Evolutionary conservation across 1,140 invertebrate genomes (phyloP), one percentile per base, ranked within the genome.

Genomic region (Zeugodacus cucurbitae): DNA sequence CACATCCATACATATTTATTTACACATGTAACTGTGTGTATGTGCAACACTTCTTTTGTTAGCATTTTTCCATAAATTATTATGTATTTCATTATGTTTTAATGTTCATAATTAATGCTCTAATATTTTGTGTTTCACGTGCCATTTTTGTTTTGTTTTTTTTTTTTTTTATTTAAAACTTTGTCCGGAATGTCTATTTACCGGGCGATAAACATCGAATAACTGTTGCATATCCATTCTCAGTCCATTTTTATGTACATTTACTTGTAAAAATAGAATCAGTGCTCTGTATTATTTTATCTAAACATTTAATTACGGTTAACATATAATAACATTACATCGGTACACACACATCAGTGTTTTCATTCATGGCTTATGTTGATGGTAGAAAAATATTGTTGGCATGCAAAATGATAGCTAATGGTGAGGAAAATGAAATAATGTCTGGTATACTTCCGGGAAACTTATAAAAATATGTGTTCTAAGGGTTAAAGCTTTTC

Each of bases 61-160:
- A 48, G n/a, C 20, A 26, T 29, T 82, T 82, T 44, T 82, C 11
- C n/a, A 26, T 82, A 17, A 82, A 26, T 74, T 74, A 74, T 74
- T 44, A 44, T 41, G 32, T 74, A 74, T 82, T 82, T 48, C 22
- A 82, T 82, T 74, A 37, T 62, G 59, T 62, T 82, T 11, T 82
- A 29, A 82, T 82, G 74, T 48, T 82, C 11, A 54, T 82, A 82
- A 82, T 82, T 82, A 48, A 29, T 82, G 41, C 22, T 82, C 37
- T 48, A 54, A 82, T 37, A 82, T 82, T 26, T 82, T 82, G 74
- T 48, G n/a, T 29, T 41, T n/a, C 41, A 78, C 64, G 14, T 82
- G 41, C 29, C 64, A 70, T 17, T 48, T 48, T 48, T 82, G 4
- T 48, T 82, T n/a, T n/a, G n/a, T n/a, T n/a, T n/a, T n/a, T 17